Base-by-base conservation (phyloP, 2,113 vertebrate genomes). In the Macroglossus sobrinus region DNA sequence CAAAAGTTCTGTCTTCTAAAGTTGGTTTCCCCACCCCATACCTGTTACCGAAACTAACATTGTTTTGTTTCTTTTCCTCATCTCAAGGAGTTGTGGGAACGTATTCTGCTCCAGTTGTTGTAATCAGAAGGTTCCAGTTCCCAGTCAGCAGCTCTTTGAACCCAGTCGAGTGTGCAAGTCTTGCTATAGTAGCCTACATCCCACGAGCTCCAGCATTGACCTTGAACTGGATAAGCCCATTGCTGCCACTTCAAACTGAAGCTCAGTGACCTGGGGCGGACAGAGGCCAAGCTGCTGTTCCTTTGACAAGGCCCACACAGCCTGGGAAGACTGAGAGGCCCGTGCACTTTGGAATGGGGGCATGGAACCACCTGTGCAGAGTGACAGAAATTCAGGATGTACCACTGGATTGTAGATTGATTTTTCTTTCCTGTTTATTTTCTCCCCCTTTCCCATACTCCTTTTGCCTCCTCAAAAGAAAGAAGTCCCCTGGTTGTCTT, bases 101-200 rank as follows among this genome's bases (percentile, higher is more conserved):
- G 99, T 99, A 91, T 99, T 99, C 98, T 99, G 99, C 93, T 99
- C 99, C 99, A 99, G 99, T 96, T 99, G 99, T 96, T 99, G 99
- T 93, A 99, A 99, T 98, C 99, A 99, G 99, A 99, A 99, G 99
- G 99, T 99, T 97, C 99, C 99, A 6, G 99, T 99, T 98, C 99
- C 99, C 92, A 99, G 99, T 95, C 99, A 99, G 98, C 99, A 99
- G 98, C 99, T 99, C 96, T 99, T 99, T 19, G 99, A 99, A 97
- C 99, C 99, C 97, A 99, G 98, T 97, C 98, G 99, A 21, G 99
- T 99, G 93, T 99, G 99, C 97, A 99, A 99, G 97, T 98, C 98
- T 92, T 99, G 99, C 98, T 99, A 99, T 97, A 98, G 99, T 98
- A 99, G 97, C 98, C 99, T 99, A 86, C 99, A 99, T 95, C 98